Conservation (phyloP, 2,888 invertebrate genomes). For the Mythimna pallens region DNA sequence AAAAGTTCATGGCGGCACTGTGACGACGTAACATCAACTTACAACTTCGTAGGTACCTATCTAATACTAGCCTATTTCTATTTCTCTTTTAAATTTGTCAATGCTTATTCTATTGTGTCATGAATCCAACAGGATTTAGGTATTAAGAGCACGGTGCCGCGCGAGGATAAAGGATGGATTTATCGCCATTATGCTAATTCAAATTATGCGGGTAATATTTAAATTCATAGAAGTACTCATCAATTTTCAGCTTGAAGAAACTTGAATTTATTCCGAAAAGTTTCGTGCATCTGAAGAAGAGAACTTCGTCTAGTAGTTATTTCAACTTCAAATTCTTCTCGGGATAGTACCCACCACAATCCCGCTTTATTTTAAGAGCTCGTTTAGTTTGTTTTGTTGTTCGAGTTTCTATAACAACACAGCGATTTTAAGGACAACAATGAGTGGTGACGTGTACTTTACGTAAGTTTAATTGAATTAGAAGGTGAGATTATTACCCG, state of each 20-base stretch:
- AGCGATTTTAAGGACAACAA: slow-evolving; percentile 51
- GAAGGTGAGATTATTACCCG: neutral
- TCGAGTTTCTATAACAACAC: slow-evolving; percentile 68
- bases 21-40: slow-evolving; percentile 71
- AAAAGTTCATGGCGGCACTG: slow-evolving; percentile 80
- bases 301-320: slow-evolving; percentile 79
- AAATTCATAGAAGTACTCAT: slow-evolving; percentile 74
- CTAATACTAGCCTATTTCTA: slow-evolving; percentile 39
- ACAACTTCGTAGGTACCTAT: slow-evolving; percentile 46
- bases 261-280: slow-evolving; percentile 79
- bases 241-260: slow-evolving; percentile 77
- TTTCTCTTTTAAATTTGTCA: slow-evolving; percentile 43
- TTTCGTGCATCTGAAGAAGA: slow-evolving; percentile 72
- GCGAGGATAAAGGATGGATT: slow-evolving; percentile 31
- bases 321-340: slow-evolving; percentile 78
- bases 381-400: slow-evolving; percentile 71
- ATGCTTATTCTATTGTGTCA: slow-evolving; percentile 41
- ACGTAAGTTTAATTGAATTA: slow-evolving; percentile 3
- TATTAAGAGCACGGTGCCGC: slow-evolving; percentile 29
- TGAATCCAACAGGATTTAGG: slow-evolving; percentile 20
- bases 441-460: slow-evolving; percentile 15
- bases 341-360: slow-evolving; percentile 49
- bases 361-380: slow-evolving; percentile 73
- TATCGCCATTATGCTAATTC: slow-evolving; percentile 52
- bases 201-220: slow-evolving; percentile 61